Percentiles rank a stretch among this genome's conserved stretches.
These are phyloP conservation scores for Eurypyga helias DNA, from an alignment of 2,113 vertebrate species.

Conservation along the genomic window DNA sequence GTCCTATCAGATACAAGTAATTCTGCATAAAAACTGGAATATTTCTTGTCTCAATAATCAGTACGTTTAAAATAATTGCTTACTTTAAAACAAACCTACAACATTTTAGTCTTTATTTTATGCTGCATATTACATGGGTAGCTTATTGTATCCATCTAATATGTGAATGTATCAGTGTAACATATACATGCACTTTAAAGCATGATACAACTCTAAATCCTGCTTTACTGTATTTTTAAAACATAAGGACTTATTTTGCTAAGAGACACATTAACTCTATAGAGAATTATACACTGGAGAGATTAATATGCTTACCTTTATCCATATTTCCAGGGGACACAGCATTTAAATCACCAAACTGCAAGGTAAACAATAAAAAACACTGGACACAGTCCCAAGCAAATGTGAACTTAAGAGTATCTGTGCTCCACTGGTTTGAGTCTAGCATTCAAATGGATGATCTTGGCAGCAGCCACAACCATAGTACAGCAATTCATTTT, in stretches of 20 bases:
- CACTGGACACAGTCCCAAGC: slow-evolving; percentile 8
- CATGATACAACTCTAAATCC: not conserved
- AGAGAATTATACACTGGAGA: not conserved
- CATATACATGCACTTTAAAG: not conserved
- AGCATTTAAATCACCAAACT: slow-evolving; percentile 87
- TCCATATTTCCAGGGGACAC: slow-evolving; percentile 85
- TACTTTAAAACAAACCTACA: not conserved
- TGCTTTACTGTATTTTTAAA: not conserved
- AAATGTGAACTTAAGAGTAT: not conserved
- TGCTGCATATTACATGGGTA: not conserved
- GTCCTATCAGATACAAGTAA: not conserved
- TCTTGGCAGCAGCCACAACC: not conserved
- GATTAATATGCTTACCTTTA: slow-evolving; percentile 78
- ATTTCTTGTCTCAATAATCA: not conserved
- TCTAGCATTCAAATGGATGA: not conserved
- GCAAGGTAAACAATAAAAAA: slow-evolving; percentile 67
- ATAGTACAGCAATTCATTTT: not conserved
- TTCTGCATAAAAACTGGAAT: not conserved
- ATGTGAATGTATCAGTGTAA: not conserved
- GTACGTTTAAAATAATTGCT: not conserved
- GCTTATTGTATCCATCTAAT: not conserved
- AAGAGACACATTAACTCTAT: not conserved
- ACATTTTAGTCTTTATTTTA: not conserved
- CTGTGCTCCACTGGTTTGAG: not conserved
- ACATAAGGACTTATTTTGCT: not conserved